These are phyloP conservation scores for Drosophila biarmipes DNA, from an alignment of 1,140 invertebrate species.

Conservation along the genomic window DNA sequence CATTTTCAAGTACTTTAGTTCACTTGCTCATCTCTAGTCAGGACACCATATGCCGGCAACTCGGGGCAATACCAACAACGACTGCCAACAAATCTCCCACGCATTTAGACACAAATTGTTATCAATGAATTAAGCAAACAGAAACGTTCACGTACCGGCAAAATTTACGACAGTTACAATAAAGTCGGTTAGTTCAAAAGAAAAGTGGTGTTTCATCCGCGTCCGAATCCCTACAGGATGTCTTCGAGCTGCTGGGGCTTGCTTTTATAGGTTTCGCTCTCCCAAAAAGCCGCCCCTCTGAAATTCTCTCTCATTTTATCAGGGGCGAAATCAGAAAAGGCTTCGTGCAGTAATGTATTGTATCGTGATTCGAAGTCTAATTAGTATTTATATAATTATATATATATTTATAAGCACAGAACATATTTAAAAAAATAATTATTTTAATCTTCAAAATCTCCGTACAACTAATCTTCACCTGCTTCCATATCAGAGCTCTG, in stretches of 20 bases:
- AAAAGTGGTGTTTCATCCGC: not conserved
- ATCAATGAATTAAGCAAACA: constrained; percentile 10
- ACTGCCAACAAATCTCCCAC: constrained; percentile 5
- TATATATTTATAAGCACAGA: no score
- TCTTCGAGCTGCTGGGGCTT: not conserved
- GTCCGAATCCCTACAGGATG: constrained; percentile 5
- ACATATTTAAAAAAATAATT: no score
- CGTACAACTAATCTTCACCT: no score
- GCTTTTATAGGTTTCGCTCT: constrained; percentile 7
- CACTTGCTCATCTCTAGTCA: constrained; percentile 6
- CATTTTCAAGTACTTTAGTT: not conserved
- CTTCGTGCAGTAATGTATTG: no score
- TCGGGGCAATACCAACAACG: constrained; percentile 2
- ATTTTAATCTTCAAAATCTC: no score
- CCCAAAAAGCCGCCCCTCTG: not conserved
- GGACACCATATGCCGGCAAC: constrained; percentile 33
- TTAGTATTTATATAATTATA: no score
- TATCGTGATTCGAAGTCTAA: no score
- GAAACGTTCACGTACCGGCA: constrained; percentile 11
- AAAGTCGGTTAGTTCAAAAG: not conserved
- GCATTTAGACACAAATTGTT: constrained; percentile 9
- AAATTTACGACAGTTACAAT: constrained; percentile 24
- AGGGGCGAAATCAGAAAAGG: not conserved
- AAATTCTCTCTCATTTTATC: not conserved
- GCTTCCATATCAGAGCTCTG: no score